A percentile compares a stretch with the other conserved stretches of the same genome.
Evolutionary conservation across 2,113 vertebrate genomes (phyloP).

Genomic region (Leuciscus idus): DNA sequence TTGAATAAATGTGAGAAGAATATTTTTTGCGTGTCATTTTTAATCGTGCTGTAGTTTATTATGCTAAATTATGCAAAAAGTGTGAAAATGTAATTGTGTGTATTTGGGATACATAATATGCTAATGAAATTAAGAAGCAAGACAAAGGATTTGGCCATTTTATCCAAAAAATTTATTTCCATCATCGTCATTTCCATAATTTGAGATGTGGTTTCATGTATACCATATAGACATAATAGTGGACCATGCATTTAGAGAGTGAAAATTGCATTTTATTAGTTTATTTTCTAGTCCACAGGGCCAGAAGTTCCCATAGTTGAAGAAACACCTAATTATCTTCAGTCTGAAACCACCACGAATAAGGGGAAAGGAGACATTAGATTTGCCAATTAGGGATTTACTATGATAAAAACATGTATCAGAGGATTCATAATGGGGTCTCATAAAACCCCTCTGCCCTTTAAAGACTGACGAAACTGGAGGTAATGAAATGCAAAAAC

Average conservation of each 20-base stretch:
- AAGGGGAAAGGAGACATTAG: neutral
- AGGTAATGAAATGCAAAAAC: slow-evolving; percentile 25
- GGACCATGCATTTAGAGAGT: neutral
- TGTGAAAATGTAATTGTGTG: neutral
- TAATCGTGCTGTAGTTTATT: neutral
- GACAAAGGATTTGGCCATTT: neutral
- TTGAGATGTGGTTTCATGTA: neutral
- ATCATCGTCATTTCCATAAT: neutral
- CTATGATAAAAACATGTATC: slow-evolving; percentile 22
- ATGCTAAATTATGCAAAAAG: neutral
- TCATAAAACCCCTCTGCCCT: slow-evolving; percentile 15
- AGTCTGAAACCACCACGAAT: slow-evolving; percentile 8
- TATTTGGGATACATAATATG: neutral
- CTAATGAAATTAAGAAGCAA: neutral
- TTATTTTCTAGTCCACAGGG: neutral
- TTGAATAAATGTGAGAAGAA: neutral
- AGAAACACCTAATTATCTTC: slow-evolving; percentile 24
- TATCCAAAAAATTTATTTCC: neutral
- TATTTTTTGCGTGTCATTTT: neutral
- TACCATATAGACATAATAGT: neutral
- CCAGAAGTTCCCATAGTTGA: neutral
- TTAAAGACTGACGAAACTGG: slow-evolving; percentile 27
- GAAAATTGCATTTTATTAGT: neutral
- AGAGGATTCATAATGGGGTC: slow-evolving; percentile 2
- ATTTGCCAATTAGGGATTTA: neutral